Base-by-base conservation (phyloP, 2,797 vertebrate species). In the Psittacula echo region DNA sequence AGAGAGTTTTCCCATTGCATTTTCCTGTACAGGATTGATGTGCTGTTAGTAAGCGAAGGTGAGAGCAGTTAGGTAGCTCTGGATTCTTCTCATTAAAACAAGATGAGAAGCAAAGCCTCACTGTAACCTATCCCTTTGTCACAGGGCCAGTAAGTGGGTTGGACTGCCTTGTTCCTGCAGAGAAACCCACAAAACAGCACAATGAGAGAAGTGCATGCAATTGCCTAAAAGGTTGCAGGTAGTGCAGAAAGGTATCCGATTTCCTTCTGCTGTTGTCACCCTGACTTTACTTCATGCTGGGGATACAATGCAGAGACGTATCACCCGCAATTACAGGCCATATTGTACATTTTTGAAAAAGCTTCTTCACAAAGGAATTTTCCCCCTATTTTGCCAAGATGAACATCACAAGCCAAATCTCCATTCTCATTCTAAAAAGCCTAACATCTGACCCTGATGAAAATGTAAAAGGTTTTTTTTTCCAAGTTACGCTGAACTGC, bases 391-490 rank as follows among this genome's bases (percentile, higher is more conserved):
- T 87, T 85, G 26, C 79, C 58, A 74, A 83, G 54, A 58, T 11
- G 3, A 82, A 13, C 22, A 66, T 39, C 7, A 9, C 27, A 68
- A 88, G 64, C 32, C 34, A 27, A 80, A 91, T 76, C 51, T 64
- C 78, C 77, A 64, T 27, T 85, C n/a, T 73, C 0, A 2, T 93
- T 95, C 83, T 91, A 64, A 92, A 91, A 86, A 86, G 27, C 39
- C 51, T 82, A 88, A 91, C 88, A 94, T 76, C 62, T 90, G 70
- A 94, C 88, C 66, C 62, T 78, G 67, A 4, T 93, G 50, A 90
- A 97, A 93, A 95, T 90, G 17, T 82, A 90, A 78, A 27, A 47
- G n/a, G 0, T 3, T 22, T 29, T 66, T 74, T 70, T 66, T 48
- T 8, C 14, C 5, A 84, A 62, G 68, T 84, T 86, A 60, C 5